phyloP scores from a whole-genome alignment of 1,140 invertebrate genomes.

The Rhagoletis zephyria region DNA sequence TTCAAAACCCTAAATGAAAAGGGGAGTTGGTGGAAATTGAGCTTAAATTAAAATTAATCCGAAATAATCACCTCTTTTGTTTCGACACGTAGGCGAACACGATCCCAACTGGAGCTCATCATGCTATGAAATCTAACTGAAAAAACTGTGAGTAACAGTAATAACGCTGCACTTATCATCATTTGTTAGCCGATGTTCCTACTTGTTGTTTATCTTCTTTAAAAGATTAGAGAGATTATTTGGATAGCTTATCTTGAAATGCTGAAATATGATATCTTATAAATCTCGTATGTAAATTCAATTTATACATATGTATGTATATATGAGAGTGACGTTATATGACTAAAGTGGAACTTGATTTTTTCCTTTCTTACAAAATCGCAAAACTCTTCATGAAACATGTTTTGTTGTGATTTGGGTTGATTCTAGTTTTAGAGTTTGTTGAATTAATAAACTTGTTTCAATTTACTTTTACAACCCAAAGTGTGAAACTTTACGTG shows the following conservation, averaged over 20 bases:
- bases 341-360: too few relatives aligned
- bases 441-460: too few relatives aligned
- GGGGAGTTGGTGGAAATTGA: not conserved
- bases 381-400: too few relatives aligned
- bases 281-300: not conserved
- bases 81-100: constrained; percentile 57
- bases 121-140: constrained; percentile 52
- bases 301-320: too few relatives aligned
- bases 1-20: constrained; percentile 34
- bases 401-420: too few relatives aligned
- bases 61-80: constrained; percentile 52
- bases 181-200: not conserved
- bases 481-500: too few relatives aligned
- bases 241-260: not conserved
- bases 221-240: not conserved
- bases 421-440: too few relatives aligned
- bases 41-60: not conserved
- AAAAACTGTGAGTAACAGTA: constrained; percentile 25
- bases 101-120: constrained; percentile 57
- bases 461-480: too few relatives aligned
- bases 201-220: constrained; percentile 28
- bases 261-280: not conserved
- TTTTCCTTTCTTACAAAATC: too few relatives aligned
- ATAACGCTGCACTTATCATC: not conserved
- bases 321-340: too few relatives aligned